Conservation (phyloP, 1,140 invertebrate genomes). For the Monomorium pharaonis region DNA sequence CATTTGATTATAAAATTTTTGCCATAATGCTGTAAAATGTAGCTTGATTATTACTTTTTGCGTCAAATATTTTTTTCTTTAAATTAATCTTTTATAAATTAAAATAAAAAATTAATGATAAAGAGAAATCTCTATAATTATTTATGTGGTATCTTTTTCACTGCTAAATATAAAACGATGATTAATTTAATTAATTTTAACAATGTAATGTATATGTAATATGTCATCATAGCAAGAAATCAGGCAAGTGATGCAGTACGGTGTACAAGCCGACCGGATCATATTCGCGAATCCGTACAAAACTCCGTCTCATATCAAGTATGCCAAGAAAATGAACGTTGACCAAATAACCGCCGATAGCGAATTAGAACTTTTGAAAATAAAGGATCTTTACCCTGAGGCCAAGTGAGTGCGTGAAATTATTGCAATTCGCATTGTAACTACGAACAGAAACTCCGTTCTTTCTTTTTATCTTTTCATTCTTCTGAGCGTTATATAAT, state of each 20-base stretch:
- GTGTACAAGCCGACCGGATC: conserved; percentile 90
- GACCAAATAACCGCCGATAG: conserved; percentile 97
- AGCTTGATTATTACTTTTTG: conserved; percentile 1
- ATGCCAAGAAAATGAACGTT: conserved; percentile 92
- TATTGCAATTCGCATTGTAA: background rate
- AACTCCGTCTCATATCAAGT: conserved; percentile 93
- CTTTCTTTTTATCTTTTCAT: background rate
- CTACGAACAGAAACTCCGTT: background rate
- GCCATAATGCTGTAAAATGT: background rate
- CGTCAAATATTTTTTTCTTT: background rate
- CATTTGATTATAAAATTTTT: background rate
- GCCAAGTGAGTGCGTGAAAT: conserved; percentile 90
- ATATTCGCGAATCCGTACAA: conserved; percentile 99
- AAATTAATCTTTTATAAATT: background rate
- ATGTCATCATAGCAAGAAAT: conserved; percentile 87
- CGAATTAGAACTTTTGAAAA: conserved; percentile 96
- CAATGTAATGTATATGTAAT: conserved; percentile 41
- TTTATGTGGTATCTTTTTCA: background rate
- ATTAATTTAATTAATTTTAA: background rate
- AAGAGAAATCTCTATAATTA: background rate
- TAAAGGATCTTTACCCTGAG: conserved; percentile 92
- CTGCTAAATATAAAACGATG: background rate
- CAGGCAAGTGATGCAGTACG: conserved; percentile 87
- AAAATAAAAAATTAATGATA: background rate
- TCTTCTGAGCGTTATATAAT: background rate